phyloP scores from a whole-genome alignment of 2,888 invertebrate species.

The Lottia gigantea region DNA sequence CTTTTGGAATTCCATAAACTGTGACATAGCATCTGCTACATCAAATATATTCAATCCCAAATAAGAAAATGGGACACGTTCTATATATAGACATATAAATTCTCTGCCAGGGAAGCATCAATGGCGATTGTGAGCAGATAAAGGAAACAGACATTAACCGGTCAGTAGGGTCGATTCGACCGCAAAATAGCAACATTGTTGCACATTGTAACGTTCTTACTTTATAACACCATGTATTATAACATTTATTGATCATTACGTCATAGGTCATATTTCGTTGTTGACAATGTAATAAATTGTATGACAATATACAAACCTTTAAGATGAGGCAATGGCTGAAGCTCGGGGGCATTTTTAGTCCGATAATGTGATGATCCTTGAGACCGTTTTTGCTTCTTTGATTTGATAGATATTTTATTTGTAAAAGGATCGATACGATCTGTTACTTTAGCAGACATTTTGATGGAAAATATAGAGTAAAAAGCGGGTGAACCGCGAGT shows the following conservation, averaged over 20 bases:
- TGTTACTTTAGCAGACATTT: conserved; percentile 76
- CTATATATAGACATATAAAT: no score
- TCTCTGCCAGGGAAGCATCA: no score
- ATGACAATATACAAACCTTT: conserved; percentile 79
- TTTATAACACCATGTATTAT: background rate
- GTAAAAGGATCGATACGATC: conserved; percentile 98
- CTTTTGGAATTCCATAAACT: no score
- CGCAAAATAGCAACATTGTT: background rate
- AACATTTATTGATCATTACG: background rate
- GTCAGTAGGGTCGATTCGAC: conserved; percentile 11
- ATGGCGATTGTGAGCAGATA: background rate
- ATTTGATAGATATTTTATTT: conserved; percentile 94
- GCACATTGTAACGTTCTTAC: background rate
- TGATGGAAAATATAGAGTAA: conserved; percentile 83
- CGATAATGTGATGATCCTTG: conserved; percentile 99
- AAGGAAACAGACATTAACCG: conserved; percentile 22
- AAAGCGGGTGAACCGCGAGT: conserved; percentile 81
- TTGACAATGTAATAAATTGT: background rate
- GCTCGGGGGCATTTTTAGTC: conserved; percentile 96
- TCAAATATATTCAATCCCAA: no score
- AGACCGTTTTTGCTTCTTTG: conserved; percentile 97
- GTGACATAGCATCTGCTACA: no score
- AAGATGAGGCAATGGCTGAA: conserved; percentile 93
- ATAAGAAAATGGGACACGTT: no score
- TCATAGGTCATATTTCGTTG: no score